Base-by-base conservation (phyloP, 2,888 invertebrate genomes). In the Scaeva pyrastri region DNA sequence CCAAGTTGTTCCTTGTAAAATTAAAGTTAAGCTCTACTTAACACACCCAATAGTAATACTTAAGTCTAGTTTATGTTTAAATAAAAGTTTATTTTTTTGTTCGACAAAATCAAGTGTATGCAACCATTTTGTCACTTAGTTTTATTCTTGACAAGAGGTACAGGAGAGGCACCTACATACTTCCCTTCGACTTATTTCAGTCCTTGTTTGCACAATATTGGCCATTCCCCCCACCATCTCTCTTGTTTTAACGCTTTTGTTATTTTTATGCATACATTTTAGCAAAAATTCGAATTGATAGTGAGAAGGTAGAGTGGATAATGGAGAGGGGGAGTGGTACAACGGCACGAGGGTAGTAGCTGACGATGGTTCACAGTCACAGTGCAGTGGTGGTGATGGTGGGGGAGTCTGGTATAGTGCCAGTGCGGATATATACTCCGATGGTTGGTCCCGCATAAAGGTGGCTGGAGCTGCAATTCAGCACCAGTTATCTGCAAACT, bases 271-370 rank as follows among this genome's bases (percentile, higher is more conserved):
- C 45, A 83, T 78, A 56, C 70, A 74, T 83, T 83, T 83, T 70
- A 78, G 43, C 79, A 78, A 56, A 74, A 74, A 78, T 74, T 74
- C 73, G 78, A 78, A 78, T 74, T 83, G 83, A 71, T 78, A 78
- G 56, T 21, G 39, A 73, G 55, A 60, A 26, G 39, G 48, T 11
- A 31, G 43, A 26, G 14, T 16, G 36, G 41, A n/a, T n/a, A n/a
- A n/a, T 26, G 50, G 21, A 23, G 39, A 23, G 50, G 14, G 43
- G 52, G n/a, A 43, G 11, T 11, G 41, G 19, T 19, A n/a, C n/a
- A n/a, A n/a, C n/a, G 19, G 39, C 21, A 23, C 21, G 45, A 19
- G 39, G 52, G 16, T 43, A 39, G 16, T 21, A 11, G 50, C 21
- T 3, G 36, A n/a, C 31, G 5, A 11, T 39, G 14, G 23, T 72